Base-by-base conservation (phyloP, 2,113 vertebrate genomes). In the Phalacrocorax aristotelis region DNA sequence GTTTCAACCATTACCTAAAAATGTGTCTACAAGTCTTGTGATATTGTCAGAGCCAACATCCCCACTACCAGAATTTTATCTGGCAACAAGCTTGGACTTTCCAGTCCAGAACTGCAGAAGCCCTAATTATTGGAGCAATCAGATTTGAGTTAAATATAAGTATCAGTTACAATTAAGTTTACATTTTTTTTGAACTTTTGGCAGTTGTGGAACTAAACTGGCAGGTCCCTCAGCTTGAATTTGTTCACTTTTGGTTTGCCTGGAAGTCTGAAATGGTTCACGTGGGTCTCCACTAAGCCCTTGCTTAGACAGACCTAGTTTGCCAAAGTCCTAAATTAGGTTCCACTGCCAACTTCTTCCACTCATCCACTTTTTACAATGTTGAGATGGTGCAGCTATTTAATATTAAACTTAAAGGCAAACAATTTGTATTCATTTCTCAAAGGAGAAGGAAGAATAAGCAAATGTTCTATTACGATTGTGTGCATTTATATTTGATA, bases 401-500 rank as follows among this genome's bases (percentile, higher is more conserved):
- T 93, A 91, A 85, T 77, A 74, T 80, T 82, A 87, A 95, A 97
- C 70, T 95, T 97, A 92, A 95, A 96, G 75, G 65, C 93, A 96
- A 95, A 94, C 64, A 79, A 97, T 97, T 96, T 97, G 81, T 97
- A 97, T 98, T 97, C 91, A 77, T 95, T 78, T 91, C 87, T 95
- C 95, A 95, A 83, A 95, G 72, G 95, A 87, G 88, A 97, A 86
- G 51, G 57, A 95, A 96, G 95, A 96, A 95, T 95, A 95, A 96
- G 94, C 88, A 96, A 96, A 96, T 92, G 88, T 34, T 96, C 83
- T 86, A 87, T 95, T 97, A 97, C 30, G 48, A 97, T 95, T 95
- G 94, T 68, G 44, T 93, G 94, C 95, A 90, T 96, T 97, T 97
- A 95, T 97, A 97, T 93, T 96, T 97, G 97, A 97, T 97, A 97